Evolutionary conservation across 2,113 vertebrate species (phyloP).

Genomic region (Tympanuchus pallidicinctus): DNA sequence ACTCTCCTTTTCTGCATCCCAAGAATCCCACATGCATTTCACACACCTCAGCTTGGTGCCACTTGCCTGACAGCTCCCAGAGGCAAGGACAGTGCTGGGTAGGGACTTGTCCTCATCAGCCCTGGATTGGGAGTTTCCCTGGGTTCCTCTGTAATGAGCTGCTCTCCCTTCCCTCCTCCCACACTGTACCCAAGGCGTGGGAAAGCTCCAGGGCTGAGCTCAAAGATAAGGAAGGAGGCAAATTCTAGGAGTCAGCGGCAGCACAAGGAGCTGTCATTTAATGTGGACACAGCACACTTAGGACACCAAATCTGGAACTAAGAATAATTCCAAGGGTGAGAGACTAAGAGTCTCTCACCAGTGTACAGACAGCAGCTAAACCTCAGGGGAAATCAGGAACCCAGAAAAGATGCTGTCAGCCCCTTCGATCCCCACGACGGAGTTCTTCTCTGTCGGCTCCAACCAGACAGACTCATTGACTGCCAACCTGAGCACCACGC

Average conservation of each 20-base stretch:
- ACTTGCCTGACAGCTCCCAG: not conserved
- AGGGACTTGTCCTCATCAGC: not conserved
- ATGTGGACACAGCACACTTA: not conserved
- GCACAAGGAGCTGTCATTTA: constrained; percentile 9
- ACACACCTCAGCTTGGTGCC: not conserved
- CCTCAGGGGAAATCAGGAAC: constrained; percentile 80
- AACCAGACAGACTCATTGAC: constrained; percentile 69
- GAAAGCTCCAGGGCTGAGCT: not conserved
- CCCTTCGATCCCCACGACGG: constrained; percentile 72
- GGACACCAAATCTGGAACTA: not conserved
- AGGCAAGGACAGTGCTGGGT: accelerated
- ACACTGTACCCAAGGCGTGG: not conserved
- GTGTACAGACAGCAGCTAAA: not conserved
- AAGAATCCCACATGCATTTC: too few species aligned
- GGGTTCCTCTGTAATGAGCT: too few species aligned
- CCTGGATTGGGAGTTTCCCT: too few species aligned
- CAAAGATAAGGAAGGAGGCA: not conserved
- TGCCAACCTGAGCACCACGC: constrained; percentile 77
- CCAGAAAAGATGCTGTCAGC: constrained; percentile 85
- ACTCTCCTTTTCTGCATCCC: not conserved
- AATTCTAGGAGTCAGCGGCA: not conserved
- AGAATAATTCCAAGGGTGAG: not conserved
- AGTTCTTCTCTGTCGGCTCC: constrained; percentile 72
- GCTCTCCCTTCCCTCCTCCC: not conserved
- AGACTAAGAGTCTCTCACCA: not conserved